Conservation (phyloP, 2,888 invertebrate genomes). For the Hedychridium roseum region DNA sequence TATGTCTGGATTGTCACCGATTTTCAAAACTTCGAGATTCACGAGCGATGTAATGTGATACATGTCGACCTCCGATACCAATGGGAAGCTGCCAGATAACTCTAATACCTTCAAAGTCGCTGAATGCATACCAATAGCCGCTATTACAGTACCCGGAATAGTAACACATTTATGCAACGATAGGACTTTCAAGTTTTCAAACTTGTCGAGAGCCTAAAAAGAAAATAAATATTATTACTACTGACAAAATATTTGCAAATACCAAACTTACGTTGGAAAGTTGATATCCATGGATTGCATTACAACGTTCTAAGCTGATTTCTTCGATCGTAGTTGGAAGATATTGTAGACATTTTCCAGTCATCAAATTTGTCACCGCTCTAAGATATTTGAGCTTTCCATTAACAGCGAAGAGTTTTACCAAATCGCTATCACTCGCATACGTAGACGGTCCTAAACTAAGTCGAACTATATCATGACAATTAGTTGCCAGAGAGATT, state of each 20-base stretch:
- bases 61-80: slow-evolving; percentile 53
- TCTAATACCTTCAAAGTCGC: slow-evolving; percentile 42
- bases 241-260: neutral
- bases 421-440: slow-evolving; percentile 52
- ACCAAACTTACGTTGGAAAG: slow-evolving; percentile 43
- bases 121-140: slow-evolving; percentile 39
- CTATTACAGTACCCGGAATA: slow-evolving; percentile 37
- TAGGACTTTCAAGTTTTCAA: slow-evolving; percentile 42
- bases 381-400: slow-evolving; percentile 46
- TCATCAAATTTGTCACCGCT: slow-evolving; percentile 38
- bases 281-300: slow-evolving; percentile 31
- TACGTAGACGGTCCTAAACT: slow-evolving; percentile 65
- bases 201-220: slow-evolving; percentile 41
- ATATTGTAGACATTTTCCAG: slow-evolving; percentile 48
- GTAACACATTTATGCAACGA: slow-evolving; percentile 40
- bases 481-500: slow-evolving; percentile 64
- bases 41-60: slow-evolving; percentile 61
- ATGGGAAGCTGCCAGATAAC: slow-evolving; percentile 46
- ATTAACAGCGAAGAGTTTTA: slow-evolving; percentile 48
- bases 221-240: neutral
- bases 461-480: slow-evolving; percentile 65
- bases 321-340: slow-evolving; percentile 51
- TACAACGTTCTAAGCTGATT: slow-evolving; percentile 44
- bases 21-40: slow-evolving; percentile 64
- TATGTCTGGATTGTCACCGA: slow-evolving; percentile 65